Percentiles rank a stretch among this genome's conserved stretches.
phyloP scores from a whole-genome alignment of 2,797 vertebrate genomes.

The Pangasius krempfi region DNA sequence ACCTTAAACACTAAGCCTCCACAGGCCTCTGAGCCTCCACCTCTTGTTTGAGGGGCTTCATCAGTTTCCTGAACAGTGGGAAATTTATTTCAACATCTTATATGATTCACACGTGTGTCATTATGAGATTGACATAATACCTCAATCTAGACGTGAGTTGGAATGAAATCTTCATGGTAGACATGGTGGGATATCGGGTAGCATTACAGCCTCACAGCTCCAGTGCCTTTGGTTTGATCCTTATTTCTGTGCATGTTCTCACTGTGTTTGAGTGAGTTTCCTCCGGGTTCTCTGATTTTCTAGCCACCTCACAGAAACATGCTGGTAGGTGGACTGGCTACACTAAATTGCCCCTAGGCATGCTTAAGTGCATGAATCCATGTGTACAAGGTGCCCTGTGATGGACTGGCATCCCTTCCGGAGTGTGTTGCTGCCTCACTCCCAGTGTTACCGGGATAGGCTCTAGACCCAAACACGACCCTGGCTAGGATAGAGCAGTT shows the following conservation, averaged over 20 bases:
- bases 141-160: not conserved
- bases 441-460: not conserved
- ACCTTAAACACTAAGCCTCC: not conserved
- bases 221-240: not conserved
- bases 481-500: not conserved
- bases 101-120: not conserved
- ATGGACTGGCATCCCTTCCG: not conserved
- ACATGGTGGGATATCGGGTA: not conserved
- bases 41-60: not conserved
- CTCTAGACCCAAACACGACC: not conserved
- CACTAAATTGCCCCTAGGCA: not conserved
- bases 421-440: not conserved
- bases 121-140: not conserved
- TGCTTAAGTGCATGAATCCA: not conserved
- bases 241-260: not conserved
- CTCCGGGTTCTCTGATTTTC: not conserved
- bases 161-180: not conserved
- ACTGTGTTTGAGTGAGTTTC: not conserved
- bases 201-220: not conserved
- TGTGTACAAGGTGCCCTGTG: not conserved
- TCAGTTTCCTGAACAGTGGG: not conserved
- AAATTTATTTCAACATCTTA: not conserved
- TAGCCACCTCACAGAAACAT: not conserved
- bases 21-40: not conserved
- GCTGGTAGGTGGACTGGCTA: not conserved